Base-by-base conservation (phyloP, 2,797 vertebrate genomes). In the Otolemur crassicaudatus region DNA sequence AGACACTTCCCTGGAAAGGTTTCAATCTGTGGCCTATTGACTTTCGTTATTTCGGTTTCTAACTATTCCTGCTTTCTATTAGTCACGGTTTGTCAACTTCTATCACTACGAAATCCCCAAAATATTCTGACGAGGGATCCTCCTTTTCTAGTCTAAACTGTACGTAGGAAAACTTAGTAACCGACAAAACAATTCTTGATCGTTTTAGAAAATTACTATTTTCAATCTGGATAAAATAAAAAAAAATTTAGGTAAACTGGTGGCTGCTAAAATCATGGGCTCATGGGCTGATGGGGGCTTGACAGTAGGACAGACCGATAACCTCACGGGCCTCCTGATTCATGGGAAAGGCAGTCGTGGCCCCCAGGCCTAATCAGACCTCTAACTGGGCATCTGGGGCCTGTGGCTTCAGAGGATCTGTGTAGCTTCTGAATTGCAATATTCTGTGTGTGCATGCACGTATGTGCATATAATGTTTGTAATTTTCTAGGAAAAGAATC, bases 401-500 rank as follows among this genome's bases (percentile, higher is more conserved):
- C 70, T 89, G 8, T 23, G 37, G 53, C 16, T 61, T 92, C 60
- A 85, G 77, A 31, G 46, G 34, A 61, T 80, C 69, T 63, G 20
- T n/a, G 76, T 92, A 5, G 13, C 9, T 60, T 76, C 19, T 72
- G n/a, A 83, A 84, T 67, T 10, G 61, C 40, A 67, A 2, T 67
- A 63, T 40, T 80, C 43, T 17, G 29, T 61, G 61, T 6, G 3
- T 14, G 17, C 17, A 2, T 14, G 17, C n/a, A 16, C 56, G 7
- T 23, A 27, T 23, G 11, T 84, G 4, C 56, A 11, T 29, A 22
- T 49, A 22, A 14, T 29, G 8, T 19, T n/a, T 77, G 17, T 23
- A 56, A 31, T 70, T 94, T 83, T 96, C 76, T 73, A 92, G 56
- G 49, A 23, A 85, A 10, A 56, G 46, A 91, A 94, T 70, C 27